Evolutionary conservation across 2,797 vertebrate genomes (phyloP), one percentile per base, ranked within the genome.

Genomic region (Champsocephalus gunnari): DNA sequence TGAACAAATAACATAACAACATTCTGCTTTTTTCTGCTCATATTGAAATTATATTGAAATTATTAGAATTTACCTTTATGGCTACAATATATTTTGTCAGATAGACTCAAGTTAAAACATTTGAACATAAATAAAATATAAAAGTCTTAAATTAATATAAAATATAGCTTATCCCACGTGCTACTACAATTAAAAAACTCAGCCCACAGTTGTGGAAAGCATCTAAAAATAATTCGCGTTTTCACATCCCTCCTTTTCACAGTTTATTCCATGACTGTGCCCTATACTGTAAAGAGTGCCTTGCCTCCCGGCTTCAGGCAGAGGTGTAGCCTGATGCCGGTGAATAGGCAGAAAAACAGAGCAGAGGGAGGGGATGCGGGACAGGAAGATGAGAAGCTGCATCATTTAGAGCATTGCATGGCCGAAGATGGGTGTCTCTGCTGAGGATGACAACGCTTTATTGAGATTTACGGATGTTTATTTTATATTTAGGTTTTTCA

Each of bases 321-420:
- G 94, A 85, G 93, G 94, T 93, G 94, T 94, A 94, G 93, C 93
- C 86, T 57, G 62, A 68, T 80, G 91, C 89, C 93, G 90, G 95
- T 96, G 96, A 97, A 93, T 92, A 95, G 95, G 96, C 96, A 95
- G 91, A 94, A 95, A 94, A 88, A 74, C 49, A 9, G 79, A 72
- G 49, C 86, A 80, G 71, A 81, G 82, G 69, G 86, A 83, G 85
- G 77, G 81, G 76, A 83, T 86, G 89, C 79, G 59, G 66, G 63
- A 38, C 50, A 28, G 54, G 70, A 68, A 38, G 71, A 73, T 43
- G 81, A 80, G 47, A 38, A 51, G 65, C 78, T 53, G 81, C 81
- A 82, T 70, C 74, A 71, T 21, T 67, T 9, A 7, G 17, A 70
- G 79, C 76, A 77, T 82, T 82, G 58, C 50, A 62, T 38, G 77